These are phyloP conservation scores for Drosophila athabasca DNA, from an alignment of 1,140 invertebrate species.

Conservation along the genomic window DNA sequence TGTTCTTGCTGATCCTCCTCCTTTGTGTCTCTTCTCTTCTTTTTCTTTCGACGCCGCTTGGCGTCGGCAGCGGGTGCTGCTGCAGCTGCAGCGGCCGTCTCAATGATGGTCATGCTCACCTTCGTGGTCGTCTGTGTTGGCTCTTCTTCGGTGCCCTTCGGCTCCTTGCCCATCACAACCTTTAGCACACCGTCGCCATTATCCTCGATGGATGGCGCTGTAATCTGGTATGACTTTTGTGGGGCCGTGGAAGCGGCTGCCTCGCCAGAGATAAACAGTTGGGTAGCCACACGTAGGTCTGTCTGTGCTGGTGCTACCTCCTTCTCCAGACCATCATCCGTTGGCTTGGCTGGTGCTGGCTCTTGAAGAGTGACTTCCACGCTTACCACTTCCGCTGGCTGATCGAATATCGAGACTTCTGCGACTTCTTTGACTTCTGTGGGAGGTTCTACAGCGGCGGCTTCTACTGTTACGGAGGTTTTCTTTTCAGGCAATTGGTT, in stretches of 20 bases:
- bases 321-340: too few species aligned
- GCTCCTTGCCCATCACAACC: constrained; percentile 47
- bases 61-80: constrained; percentile 55
- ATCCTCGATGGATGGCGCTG: constrained; percentile 69
- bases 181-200: constrained; percentile 68
- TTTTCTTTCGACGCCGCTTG: constrained; percentile 83
- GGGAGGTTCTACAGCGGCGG: not conserved
- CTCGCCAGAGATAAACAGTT: constrained; percentile 77
- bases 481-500: not conserved
- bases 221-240: constrained; percentile 65
- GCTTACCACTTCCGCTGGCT: not conserved
- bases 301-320: constrained; percentile 1
- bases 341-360: constrained; percentile 14
- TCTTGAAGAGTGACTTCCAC: constrained; percentile 5
- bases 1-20: constrained; percentile 34
- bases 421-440: not conserved
- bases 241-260: constrained; percentile 46
- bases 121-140: constrained; percentile 36
- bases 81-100: constrained; percentile 47
- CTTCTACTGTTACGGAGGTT: not conserved
- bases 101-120: constrained; percentile 75
- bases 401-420: not conserved
- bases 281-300: constrained; percentile 68
- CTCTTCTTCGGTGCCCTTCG: constrained; percentile 19
- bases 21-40: constrained; percentile 79